Base-by-base conservation (phyloP, 2,888 invertebrate species). In the Gymnosoma rotundatum region DNA sequence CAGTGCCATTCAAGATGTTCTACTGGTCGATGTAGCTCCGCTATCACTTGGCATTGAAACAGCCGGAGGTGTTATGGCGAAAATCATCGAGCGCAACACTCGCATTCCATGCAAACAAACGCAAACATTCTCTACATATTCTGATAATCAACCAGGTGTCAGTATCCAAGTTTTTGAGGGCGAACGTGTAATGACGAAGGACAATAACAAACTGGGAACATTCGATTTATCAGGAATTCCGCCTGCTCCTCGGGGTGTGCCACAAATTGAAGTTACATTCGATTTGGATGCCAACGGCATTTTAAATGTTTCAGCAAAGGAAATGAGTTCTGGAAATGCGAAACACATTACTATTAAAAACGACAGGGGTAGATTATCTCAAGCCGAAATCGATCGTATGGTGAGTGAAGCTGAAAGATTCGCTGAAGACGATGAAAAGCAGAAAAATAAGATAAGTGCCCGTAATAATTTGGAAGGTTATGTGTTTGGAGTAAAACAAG, bases 181-280 rank as follows among this genome's bases (percentile, higher is more conserved):
- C 42, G 96, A 96, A 92, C 93, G 97, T 50, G 97, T 97, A 58
- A 96, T 98, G 97, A 98, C 98, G 87, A 97, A 96, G 90, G 98
- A 98, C 92, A 98, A 98, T 93, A 97, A 98, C 92, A 93, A 97
- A 58, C 94, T 99, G 85, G 99, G 99, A 78, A 98, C 97, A 91
- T 99, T 99, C 92, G 98, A 99, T 92, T 94, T 99, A 72, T 96
- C 97, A 8, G 98, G 98, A 48, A 98, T 99, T 89, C 98, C 98
- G 1, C 98, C 98, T n/a, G 97, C 96, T 90, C 98, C 95, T 80
- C 96, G 95, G 86, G 98, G 95, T 90, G 98, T 95, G 86, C 98
- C 95, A 85, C 97, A 95, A 92, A 98, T 95, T 93, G 98, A 96
- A 90, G 96, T 97, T 25, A 96, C 96, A 54, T 97, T 96, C 90